Evolutionary conservation across 2,888 invertebrate species (phyloP), one percentile per base, ranked within the genome.

Genomic region (Cryptosula pallasiana): DNA sequence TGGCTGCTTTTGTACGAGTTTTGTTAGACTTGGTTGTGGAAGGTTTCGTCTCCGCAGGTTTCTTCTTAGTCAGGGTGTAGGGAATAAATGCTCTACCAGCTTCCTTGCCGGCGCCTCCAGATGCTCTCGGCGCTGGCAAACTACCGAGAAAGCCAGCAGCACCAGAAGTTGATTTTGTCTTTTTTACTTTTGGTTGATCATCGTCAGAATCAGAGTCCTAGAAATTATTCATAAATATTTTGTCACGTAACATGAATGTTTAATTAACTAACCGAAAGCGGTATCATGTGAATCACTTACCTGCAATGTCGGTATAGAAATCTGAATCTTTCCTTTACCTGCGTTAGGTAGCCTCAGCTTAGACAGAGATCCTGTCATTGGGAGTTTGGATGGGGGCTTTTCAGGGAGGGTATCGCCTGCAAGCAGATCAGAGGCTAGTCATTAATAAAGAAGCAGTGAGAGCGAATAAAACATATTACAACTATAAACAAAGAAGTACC

Each of bases 151-250:
- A 63, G 13, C 63, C 63, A 32, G 63, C 27, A 13, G 63, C 63
- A n/a, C 63, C 34, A 63, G 34, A 13, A 32, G 32, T 25, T 32
- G 32, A 25, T n/a, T 63, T 63, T 1, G 20, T 27, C 27, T 63
- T 63, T 32, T 63, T 63, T 34, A 16, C 29, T 32, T 27, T 63
- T 63, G 63, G 63, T n/a, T 63, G 29, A 27, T 63, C 63, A 9
- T 32, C 63, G 9, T 63, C 63, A 2, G 63, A 63, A 32, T 63
- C 63, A 9, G 63, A 25, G n/a, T 63, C 63, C 63, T 63, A 63
- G 3, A 25, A 27, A 63, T 32, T 45, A 13, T 45, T 45, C 5
- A 45, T 45, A 13, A 45, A 45, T 45, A n/a, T n/a, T n/a, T n/a
- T n/a, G n/a, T n/a, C n/a, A n/a, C n/a, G n/a, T n/a, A n/a, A n/a